Base-by-base conservation (phyloP, 1,140 invertebrate species). In the Zaprionus ornatus region DNA sequence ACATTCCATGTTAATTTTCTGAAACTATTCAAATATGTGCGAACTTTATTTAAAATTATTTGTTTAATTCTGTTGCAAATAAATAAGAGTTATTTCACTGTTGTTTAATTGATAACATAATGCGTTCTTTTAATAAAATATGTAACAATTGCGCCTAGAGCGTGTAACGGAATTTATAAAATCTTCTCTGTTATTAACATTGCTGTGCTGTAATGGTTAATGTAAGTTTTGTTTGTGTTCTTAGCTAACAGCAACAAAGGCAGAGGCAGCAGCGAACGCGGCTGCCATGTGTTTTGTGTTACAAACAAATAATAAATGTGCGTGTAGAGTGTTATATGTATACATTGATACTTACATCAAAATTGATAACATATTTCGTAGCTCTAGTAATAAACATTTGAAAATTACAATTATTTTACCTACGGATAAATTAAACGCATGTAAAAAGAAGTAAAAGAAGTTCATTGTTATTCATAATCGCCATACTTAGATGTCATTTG, bases 261-360 rank as follows among this genome's bases (percentile, higher is more conserved):
- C 40, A 45, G 29, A 32, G 29, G 29, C 29, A n/a, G n/a, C 40
- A 45, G 40, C n/a, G 17, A 45, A 45, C 40, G n/a, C 40, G n/a
- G 48, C 42, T 63, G 63, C 50, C 50, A 55, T 65, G 63, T 70
- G 59, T 63, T 74, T 62, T 63, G 66, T 70, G 68, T 40, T 74
- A 69, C 48, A 45, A 74, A 69, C 35, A 55, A 55, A 55, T 52
- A 40, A 40, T 50, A 50, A 19, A 23, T 50, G 45, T 50, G 19
- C 45, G 9, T 13, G 52, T 55, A 10, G 54, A 21, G 37, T 45
- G 40, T 23, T 32, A 17, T 57, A 17, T 56, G 17, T 57, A 68
- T 27, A 48, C 65, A 59, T 59, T 64, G 73, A 71, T 35, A 71
- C 71, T 64, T 54, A 71, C 60, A 75, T 75, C 73, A 75, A 71